A percentile compares a stretch with the other conserved stretches of the same genome.
These are phyloP conservation scores for Trissolcus japonicus DNA, from an alignment of 2,888 invertebrate genomes.

Conservation along the genomic window DNA sequence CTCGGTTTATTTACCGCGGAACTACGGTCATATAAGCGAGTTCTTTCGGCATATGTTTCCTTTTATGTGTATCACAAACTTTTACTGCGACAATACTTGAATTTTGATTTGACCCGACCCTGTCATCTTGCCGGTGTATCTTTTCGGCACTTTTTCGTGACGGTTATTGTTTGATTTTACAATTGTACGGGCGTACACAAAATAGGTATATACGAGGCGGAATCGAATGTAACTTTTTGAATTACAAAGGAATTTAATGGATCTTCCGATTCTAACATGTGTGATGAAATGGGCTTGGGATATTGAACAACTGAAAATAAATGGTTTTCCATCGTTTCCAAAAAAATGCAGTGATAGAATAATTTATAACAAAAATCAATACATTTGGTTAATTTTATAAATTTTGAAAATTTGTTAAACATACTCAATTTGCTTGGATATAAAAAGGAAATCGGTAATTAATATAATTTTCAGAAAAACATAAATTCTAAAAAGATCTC, in stretches of 20 bases:
- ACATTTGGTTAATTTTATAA: no score
- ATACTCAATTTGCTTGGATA: no score
- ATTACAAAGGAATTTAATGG: constrained; percentile 34
- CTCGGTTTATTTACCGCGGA: no score
- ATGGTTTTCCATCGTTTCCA: no score
- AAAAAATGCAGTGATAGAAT: no score
- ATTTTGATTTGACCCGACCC: constrained; percentile 4
- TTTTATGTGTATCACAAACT: neutral
- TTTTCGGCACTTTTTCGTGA: constrained; percentile 11
- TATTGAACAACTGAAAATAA: no score
- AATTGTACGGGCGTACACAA: constrained; percentile 29
- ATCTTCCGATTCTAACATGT: neutral
- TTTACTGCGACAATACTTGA: neutral
- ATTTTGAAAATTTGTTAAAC: no score
- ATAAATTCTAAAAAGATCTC: no score
- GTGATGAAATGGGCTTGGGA: no score
- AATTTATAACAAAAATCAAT: no score
- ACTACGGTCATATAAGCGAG: neutral
- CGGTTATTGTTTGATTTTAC: constrained; percentile 22
- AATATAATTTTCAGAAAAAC: no score
- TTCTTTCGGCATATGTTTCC: neutral
- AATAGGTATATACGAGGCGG: constrained; percentile 12
- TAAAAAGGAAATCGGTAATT: no score
- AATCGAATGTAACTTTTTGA: constrained; percentile 29
- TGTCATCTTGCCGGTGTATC: constrained; percentile 12